Conservation (phyloP, 2,797 vertebrate species). For the Anas capensis region DNA sequence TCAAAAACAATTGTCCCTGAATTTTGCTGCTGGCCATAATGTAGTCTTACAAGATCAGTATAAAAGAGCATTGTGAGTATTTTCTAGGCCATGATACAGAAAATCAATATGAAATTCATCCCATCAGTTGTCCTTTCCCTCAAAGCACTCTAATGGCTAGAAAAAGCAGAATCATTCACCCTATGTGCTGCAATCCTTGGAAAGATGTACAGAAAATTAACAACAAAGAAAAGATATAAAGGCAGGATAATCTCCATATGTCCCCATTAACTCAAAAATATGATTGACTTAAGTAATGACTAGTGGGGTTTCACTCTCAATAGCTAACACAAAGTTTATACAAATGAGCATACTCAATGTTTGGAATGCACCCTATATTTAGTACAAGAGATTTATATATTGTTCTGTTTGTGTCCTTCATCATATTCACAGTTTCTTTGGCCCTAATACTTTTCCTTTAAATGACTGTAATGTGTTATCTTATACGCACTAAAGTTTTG, state of each 20-base stretch:
- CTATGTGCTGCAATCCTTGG: neutral
- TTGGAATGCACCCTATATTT: neutral
- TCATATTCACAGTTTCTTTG: neutral
- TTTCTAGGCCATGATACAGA: neutral
- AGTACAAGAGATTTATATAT: neutral
- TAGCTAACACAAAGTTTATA: neutral
- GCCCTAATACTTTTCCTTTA: neutral
- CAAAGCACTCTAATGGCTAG: neutral
- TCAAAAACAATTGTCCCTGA: neutral
- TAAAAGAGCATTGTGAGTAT: neutral
- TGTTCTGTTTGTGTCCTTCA: neutral
- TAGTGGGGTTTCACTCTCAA: neutral
- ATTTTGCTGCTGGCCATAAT: neutral
- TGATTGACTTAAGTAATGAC: neutral
- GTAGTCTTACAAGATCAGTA: neutral
- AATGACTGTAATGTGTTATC: neutral
- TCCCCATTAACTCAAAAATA: neutral
- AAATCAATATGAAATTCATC: neutral
- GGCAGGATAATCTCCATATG: neutral
- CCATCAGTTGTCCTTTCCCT: neutral
- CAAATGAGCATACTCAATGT: neutral
- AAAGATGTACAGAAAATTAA: neutral
- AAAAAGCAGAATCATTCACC: fast-evolving
- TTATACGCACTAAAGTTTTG: neutral
- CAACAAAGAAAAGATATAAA: neutral